Conservation (phyloP, 2,797 vertebrate species). For the Aselliscus stoliczkanus region DNA sequence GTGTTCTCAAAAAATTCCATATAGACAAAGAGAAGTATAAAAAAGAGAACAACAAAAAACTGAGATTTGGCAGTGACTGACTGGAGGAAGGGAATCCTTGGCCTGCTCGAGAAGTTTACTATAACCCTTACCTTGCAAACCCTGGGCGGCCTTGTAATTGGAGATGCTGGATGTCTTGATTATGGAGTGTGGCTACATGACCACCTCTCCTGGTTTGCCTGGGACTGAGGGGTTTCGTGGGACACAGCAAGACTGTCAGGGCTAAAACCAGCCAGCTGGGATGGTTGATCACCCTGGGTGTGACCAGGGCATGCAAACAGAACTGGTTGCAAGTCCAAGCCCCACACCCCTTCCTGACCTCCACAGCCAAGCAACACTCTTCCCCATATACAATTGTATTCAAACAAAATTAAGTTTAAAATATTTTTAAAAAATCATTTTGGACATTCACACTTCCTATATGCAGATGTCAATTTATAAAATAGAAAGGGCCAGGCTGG, state of each 20-base stretch:
- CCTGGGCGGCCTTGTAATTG: background rate
- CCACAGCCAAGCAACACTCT: background rate
- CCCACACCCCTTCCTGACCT: background rate
- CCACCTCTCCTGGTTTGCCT: background rate
- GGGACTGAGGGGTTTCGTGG: background rate
- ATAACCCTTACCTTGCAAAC: background rate
- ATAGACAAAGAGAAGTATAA: background rate
- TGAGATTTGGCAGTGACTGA: background rate
- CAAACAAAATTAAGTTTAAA: slow-evolving; percentile 5
- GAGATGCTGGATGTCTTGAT: background rate
- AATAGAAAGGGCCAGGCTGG: background rate
- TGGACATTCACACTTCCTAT: background rate
- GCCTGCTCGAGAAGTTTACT: background rate
- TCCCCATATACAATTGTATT: background rate
- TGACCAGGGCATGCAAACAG: background rate
- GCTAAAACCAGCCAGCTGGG: background rate
- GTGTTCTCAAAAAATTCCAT: background rate
- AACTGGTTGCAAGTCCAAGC: background rate
- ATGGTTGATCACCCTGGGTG: background rate
- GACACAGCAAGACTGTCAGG: background rate
- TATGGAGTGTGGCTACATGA: background rate
- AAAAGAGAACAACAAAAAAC: background rate
- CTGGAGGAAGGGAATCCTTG: background rate
- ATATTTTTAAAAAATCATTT: background rate
- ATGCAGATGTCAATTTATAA: slow-evolving; percentile 12